These are phyloP conservation scores for Ceratotherium simum DNA, from an alignment of 2,113 vertebrate species.

Conservation along the genomic window DNA sequence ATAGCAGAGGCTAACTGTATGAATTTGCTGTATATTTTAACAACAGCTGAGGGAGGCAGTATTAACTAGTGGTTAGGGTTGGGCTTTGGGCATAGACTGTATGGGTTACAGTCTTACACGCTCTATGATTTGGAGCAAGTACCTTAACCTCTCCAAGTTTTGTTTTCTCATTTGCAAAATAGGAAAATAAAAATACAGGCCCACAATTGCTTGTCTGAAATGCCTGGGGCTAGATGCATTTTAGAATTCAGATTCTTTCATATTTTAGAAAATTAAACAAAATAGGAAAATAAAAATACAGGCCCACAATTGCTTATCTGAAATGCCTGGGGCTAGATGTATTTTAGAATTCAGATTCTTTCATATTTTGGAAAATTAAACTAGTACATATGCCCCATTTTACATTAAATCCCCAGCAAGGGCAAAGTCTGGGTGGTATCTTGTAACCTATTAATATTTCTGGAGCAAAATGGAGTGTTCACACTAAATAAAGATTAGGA, in stretches of 20 bases:
- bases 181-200: conserved; percentile 10
- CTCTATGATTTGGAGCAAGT: not conserved
- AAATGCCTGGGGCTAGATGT: not conserved
- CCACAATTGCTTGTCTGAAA: not conserved
- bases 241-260: conserved; percentile 30
- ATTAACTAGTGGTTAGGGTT: not conserved
- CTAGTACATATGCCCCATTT: not conserved
- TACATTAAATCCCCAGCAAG: not conserved
- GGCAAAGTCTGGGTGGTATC: not conserved
- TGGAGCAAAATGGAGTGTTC: not conserved
- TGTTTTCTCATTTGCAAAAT: not conserved
- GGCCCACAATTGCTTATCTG: not conserved
- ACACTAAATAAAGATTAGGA: not conserved
- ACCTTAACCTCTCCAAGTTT: not conserved
- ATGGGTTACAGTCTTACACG: not conserved
- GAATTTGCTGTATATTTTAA: not conserved
- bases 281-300: conserved; percentile 31
- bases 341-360: conserved; percentile 27
- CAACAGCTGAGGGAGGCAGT: not conserved
- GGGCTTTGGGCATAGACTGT: not conserved
- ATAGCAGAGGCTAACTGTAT: not conserved
- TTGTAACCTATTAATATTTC: not conserved
- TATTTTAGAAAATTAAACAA: not conserved
- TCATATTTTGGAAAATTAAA: not conserved
- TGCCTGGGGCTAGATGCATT: not conserved